Percentiles rank a stretch among this genome's conserved stretches.
Conservation (phyloP, 2,888 invertebrate genomes). For the Vanessa cardui region DNA sequence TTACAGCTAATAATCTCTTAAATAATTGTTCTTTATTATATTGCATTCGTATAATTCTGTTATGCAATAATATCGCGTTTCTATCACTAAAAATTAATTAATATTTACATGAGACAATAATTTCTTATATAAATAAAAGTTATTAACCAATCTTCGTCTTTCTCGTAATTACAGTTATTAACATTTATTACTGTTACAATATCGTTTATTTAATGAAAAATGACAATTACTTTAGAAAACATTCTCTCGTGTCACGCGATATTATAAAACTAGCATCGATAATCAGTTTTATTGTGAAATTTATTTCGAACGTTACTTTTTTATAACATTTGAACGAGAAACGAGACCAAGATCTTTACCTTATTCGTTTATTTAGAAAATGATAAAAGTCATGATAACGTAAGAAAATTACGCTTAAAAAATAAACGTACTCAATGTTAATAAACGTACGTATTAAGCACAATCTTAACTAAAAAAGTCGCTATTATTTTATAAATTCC, state of each 20-base stretch:
- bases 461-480: constrained; percentile 3
- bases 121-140: neutral
- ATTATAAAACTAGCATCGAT: constrained; percentile 2
- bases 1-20: too few species aligned
- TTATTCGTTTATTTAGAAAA: neutral
- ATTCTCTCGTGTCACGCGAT: constrained; percentile 26
- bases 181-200: constrained; percentile 16
- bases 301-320: too few species aligned
- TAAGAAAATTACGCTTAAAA: constrained; percentile 2
- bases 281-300: neutral
- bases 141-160: neutral
- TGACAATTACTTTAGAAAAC: constrained; percentile 15
- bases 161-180: neutral
- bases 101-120: neutral
- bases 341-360: too few species aligned
- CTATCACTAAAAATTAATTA: too few species aligned
- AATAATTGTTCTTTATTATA: too few species aligned
- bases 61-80: too few species aligned
- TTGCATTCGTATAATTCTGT: too few species aligned
- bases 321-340: too few species aligned
- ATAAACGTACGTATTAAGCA: neutral
- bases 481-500: constrained; percentile 2
- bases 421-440: neutral
- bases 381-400: neutral
- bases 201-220: constrained; percentile 13